Evolutionary conservation across 2,113 vertebrate species (phyloP).

Genomic region (Ceyx melanurus): DNA sequence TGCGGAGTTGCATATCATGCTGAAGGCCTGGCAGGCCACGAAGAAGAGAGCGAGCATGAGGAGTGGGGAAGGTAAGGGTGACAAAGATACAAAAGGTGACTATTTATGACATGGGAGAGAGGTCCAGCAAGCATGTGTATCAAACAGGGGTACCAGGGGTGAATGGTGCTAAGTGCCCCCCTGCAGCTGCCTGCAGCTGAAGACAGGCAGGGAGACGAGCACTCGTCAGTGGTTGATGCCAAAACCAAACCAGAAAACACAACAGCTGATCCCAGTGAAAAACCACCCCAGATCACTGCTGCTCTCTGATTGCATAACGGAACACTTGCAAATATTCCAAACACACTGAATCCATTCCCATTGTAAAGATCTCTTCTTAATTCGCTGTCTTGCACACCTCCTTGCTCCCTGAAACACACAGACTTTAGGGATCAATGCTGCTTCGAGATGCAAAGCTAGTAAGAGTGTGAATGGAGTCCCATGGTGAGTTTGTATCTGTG

Average conservation of each 20-base stretch:
- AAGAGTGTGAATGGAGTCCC: background rate
- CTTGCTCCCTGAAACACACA: background rate
- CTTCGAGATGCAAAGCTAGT: background rate
- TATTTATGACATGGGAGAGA: background rate
- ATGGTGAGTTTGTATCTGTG: rapidly evolving
- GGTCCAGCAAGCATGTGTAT: background rate
- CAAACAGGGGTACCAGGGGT: background rate
- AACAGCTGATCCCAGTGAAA: background rate
- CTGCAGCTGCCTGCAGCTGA: background rate
- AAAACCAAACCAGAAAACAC: background rate
- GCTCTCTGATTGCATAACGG: background rate
- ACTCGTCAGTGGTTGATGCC: too few species aligned
- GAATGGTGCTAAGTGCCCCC: background rate
- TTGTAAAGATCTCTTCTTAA: background rate
- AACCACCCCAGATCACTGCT: rapidly evolving
- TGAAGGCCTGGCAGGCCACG: background rate
- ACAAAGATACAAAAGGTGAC: background rate
- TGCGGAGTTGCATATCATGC: background rate
- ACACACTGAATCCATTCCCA: rapidly evolving
- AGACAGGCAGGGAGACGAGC: background rate
- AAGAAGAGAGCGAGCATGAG: background rate
- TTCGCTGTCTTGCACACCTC: background rate
- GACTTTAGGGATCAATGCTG: background rate
- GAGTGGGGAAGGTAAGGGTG: background rate
- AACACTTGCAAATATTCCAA: background rate